phyloP scores from a whole-genome alignment of 2,113 vertebrate species.

The Nannobrachium achirus region DNA sequence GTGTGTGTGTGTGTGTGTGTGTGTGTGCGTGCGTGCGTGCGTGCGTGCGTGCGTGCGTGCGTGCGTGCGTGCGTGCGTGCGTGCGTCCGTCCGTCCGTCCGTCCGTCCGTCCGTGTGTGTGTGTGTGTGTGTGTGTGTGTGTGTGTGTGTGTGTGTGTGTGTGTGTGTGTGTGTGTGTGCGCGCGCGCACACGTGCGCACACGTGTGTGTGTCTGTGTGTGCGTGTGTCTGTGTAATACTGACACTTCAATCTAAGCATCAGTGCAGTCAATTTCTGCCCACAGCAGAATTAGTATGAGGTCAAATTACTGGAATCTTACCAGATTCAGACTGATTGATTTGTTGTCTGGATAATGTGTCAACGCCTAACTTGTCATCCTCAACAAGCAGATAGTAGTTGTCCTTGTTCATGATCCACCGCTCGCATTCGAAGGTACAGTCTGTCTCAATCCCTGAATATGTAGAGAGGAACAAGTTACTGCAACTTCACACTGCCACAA shows the following conservation, averaged over 20 bases:
- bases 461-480: neutral
- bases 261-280: neutral
- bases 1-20: too few species aligned
- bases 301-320: neutral
- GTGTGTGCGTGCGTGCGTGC: too few species aligned
- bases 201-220: too few species aligned
- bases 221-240: too few species aligned
- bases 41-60: too few species aligned
- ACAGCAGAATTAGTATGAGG: neutral
- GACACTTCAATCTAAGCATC: neutral
- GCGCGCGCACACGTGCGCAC: too few species aligned
- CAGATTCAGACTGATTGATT: neutral
- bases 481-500: neutral
- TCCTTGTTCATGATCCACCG: conserved; percentile 8
- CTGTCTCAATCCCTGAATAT: conserved; percentile 9
- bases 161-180: too few species aligned
- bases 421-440: neutral
- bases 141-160: too few species aligned
- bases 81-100: too few species aligned
- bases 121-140: too few species aligned
- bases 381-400: neutral
- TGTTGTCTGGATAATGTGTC: neutral
- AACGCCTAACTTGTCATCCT: neutral
- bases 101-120: too few species aligned
- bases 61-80: too few species aligned